phyloP scores from a whole-genome alignment of 2,113 vertebrate genomes.

The Elgaria multicarinata region DNA sequence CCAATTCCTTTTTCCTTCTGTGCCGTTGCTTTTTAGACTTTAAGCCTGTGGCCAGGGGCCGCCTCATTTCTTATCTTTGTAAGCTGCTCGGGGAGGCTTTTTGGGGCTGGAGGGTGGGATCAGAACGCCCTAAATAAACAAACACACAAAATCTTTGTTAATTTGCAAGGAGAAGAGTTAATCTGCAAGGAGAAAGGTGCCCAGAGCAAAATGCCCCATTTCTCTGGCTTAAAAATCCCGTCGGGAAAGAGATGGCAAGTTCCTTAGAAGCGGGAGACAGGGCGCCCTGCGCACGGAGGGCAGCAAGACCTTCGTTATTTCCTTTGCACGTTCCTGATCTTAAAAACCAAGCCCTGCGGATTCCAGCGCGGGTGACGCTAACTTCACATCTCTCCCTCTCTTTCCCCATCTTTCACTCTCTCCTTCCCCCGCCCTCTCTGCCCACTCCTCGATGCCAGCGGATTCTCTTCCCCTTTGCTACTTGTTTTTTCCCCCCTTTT shows the following conservation, averaged over 20 bases:
- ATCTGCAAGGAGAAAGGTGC: background rate
- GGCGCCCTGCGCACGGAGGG: background rate
- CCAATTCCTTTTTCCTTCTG: no score
- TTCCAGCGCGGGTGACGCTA: background rate
- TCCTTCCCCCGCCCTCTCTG: slow-evolving; percentile 18
- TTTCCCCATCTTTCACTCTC: slow-evolving; percentile 39
- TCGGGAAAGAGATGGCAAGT: background rate
- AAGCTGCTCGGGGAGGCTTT: no score
- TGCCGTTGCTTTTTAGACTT: no score
- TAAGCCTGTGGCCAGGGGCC: no score
- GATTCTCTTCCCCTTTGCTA: slow-evolving; percentile 34
- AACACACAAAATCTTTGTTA: background rate
- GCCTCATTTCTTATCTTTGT: no score
- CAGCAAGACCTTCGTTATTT: background rate
- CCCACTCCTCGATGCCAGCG: slow-evolving; percentile 6
- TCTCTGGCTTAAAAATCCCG: slow-evolving; percentile 16
- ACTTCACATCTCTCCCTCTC: slow-evolving; percentile 25
- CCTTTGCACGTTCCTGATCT: background rate
- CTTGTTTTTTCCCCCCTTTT: no score
- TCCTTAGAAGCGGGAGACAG: background rate
- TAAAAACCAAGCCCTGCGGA: no score
- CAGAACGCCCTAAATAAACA: no score
- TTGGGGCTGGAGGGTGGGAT: no score
- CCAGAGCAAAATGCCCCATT: background rate
- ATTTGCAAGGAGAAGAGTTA: no score